Conservation (phyloP, 2,797 vertebrate species). For the Hyperoplus immaculatus region DNA sequence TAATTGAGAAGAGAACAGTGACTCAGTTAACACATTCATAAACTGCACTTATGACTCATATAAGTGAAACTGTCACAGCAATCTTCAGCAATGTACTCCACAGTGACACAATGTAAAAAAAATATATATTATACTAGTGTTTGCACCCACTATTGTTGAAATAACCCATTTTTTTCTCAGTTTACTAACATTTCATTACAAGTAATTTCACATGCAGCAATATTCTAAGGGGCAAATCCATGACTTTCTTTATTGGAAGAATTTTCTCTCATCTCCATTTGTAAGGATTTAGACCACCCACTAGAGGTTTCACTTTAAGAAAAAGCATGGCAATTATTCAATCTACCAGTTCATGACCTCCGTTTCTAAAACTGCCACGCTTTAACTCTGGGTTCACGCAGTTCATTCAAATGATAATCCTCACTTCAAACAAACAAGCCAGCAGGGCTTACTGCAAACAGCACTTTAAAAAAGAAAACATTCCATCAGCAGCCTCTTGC, state of each 20-base stretch:
- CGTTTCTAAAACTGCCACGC: slow-evolving; percentile 31
- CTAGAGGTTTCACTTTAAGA: slow-evolving; percentile 48
- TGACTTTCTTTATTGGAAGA: slow-evolving; percentile 12
- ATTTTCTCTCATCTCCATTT: slow-evolving; percentile 42
- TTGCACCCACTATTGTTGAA: neutral
- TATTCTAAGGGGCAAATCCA: slow-evolving; percentile 45
- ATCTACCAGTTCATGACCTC: slow-evolving; percentile 65
- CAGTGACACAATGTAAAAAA: neutral
- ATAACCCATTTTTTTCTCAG: slow-evolving; percentile 15
- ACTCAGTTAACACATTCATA: neutral
- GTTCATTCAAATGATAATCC: slow-evolving; percentile 68
- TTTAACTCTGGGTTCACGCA: slow-evolving; percentile 58
- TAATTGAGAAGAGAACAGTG: neutral
- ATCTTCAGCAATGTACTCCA: neutral
- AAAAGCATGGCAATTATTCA: slow-evolving; percentile 63
- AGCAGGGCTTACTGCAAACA: slow-evolving; percentile 41
- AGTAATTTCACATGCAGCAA: slow-evolving; percentile 30
- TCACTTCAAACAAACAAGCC: slow-evolving; percentile 66
- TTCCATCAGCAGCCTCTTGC: slow-evolving; percentile 35
- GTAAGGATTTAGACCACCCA: slow-evolving; percentile 44
- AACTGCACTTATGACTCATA: neutral
- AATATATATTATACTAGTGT: neutral
- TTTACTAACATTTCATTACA: slow-evolving; percentile 27
- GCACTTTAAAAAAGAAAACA: slow-evolving; percentile 47
- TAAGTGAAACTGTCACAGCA: neutral